A percentile compares a stretch with the other conserved stretches of the same genome.
Conservation (phyloP, 2,113 vertebrate genomes). For the Antigone vipio region DNA sequence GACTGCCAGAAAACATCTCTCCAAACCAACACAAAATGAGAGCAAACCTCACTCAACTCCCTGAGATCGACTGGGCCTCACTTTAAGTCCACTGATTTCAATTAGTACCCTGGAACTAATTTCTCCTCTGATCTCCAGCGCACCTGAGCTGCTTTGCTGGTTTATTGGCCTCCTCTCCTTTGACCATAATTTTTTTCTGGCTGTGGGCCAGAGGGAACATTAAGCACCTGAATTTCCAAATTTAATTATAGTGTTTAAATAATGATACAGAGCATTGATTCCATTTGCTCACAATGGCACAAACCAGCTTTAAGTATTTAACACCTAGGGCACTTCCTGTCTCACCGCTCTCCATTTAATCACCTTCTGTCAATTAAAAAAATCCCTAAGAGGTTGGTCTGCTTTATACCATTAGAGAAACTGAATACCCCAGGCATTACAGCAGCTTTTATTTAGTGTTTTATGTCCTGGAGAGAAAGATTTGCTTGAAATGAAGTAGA, state of each 20-base stretch:
- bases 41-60: not conserved
- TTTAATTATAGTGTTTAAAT: slow-evolving; percentile 61
- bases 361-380: slow-evolving; percentile 52
- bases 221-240: slow-evolving; percentile 48
- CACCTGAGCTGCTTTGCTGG: not conserved
- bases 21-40: not conserved
- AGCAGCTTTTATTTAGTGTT: slow-evolving; percentile 12
- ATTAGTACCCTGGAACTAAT: not conserved
- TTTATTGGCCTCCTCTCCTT: not conserved
- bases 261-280: slow-evolving; percentile 55
- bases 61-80: not conserved
- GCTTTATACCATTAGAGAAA: slow-evolving; percentile 15
- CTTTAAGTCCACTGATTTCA: not conserved
- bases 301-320: slow-evolving; percentile 53
- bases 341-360: slow-evolving; percentile 24
- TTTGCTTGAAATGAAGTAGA: not conserved
- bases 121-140: not conserved
- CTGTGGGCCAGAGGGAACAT: slow-evolving; percentile 10
- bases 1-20: not conserved
- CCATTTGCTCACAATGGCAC: slow-evolving; percentile 34
- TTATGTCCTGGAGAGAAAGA: not conserved
- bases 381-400: slow-evolving; percentile 19
- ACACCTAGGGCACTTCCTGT: slow-evolving; percentile 38
- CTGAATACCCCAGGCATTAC: not conserved
- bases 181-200: not conserved